phyloP scores from a whole-genome alignment of 2,113 vertebrate species.

The Sinocyclocheilus anshuiensis region DNA sequence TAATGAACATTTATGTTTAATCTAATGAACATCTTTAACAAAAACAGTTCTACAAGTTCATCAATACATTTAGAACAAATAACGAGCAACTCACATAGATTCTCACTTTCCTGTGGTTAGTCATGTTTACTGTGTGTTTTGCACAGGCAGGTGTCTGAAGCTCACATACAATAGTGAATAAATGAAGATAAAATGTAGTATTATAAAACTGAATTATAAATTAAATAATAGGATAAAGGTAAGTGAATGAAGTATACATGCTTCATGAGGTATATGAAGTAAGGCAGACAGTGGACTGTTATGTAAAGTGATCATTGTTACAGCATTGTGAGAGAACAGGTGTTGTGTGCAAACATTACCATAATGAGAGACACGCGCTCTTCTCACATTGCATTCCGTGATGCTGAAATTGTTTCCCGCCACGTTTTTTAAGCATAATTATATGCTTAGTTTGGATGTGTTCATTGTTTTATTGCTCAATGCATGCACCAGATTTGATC shows the following conservation, averaged over 20 bases:
- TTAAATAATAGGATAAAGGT: neutral
- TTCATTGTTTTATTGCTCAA: neutral
- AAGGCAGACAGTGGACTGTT: conserved; percentile 12
- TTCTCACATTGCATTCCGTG: conserved; percentile 39
- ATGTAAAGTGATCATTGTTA: conserved; percentile 18
- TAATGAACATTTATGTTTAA: neutral
- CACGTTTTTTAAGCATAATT: neutral
- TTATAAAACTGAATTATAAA: neutral
- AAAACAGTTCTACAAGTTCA: neutral
- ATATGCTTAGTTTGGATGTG: neutral
- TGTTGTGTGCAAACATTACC: neutral
- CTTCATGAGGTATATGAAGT: neutral
- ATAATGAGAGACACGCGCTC: conserved; percentile 7
- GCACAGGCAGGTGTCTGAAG: neutral
- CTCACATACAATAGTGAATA: neutral
- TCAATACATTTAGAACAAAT: neutral
- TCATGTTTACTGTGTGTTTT: neutral
- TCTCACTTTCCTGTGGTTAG: neutral
- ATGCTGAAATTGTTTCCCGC: neutral
- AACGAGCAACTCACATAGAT: neutral
- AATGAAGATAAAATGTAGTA: neutral
- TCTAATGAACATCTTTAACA: too few species aligned
- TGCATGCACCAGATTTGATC: too few species aligned
- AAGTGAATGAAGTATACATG: neutral
- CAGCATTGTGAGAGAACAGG: neutral